Base-by-base conservation (phyloP, 1,140 invertebrate genomes). In the Euglossa dilemma region DNA sequence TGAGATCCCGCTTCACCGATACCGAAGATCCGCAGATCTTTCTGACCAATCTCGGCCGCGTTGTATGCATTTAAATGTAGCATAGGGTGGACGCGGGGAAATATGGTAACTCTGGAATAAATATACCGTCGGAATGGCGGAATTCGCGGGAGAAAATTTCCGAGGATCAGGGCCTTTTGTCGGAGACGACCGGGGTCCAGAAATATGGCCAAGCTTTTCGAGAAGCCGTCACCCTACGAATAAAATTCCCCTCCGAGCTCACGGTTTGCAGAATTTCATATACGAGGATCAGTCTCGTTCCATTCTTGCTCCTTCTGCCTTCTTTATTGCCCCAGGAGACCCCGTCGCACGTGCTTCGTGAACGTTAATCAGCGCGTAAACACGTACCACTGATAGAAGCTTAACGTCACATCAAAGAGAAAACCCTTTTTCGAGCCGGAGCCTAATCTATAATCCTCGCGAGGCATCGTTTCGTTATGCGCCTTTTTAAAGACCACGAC, bases 351-450 rank as follows among this genome's bases (percentile, higher is more conserved):
- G 80, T 78, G 80, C 54, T 43, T 16, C 47, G 64, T 36, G 52
- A 36, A 66, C 61, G 43, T 63, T 77, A 77, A 83, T 77, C 52
- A 69, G 64, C 43, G 45, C 64, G 25, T 69, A 70, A 75, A 81
- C 52, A 57, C 16, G 56, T 59, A 76, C 36, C 54, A 23, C 54
- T 50, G 63, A 45, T 52, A 20, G n/a, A 6, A 25, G 74, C 45
- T 78, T 70, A 52, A 59, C 25, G 66, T 54, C 66, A 78, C 80
- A 83, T 83, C 80, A 83, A 83, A 83, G 80, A 50, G 56, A 54
- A 78, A 63, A 23, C 45, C 74, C 47, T 57, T 70, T n/a, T 50
- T 12, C 14, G 36, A 18, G 52, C 12, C 45, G 25, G 28, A 20
- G 8, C 8, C 25, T 57, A 36, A 59, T n/a, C 36, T 56, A 45